These are phyloP conservation scores for Pheosia gnoma DNA, from an alignment of 2,888 invertebrate genomes.

Conservation along the genomic window DNA sequence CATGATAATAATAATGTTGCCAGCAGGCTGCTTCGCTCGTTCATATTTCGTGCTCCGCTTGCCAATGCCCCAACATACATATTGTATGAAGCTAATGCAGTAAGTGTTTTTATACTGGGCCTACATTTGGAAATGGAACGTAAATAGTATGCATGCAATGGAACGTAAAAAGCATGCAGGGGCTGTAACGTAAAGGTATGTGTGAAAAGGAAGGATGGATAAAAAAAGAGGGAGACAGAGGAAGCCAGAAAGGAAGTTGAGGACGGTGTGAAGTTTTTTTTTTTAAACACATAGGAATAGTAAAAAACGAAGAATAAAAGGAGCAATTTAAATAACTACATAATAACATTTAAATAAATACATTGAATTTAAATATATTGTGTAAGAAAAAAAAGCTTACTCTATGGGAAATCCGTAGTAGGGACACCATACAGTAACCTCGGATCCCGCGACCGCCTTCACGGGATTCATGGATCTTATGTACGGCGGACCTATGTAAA, in stretches of 20 bases:
- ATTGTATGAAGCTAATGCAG: conserved; percentile 40
- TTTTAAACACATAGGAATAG: too few species aligned
- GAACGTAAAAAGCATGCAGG: too few species aligned
- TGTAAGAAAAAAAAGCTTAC: conserved; percentile 49
- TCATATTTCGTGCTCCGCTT: conserved; percentile 42
- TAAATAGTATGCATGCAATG: too few species aligned
- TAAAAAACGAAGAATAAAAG: too few species aligned
- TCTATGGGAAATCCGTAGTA: conserved; percentile 94
- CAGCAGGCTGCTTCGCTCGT: conserved; percentile 28
- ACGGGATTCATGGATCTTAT: conserved; percentile 89
- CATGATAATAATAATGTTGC: conserved; percentile 42
- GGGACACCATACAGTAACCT: conserved; percentile 91
- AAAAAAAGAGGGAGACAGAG: too few species aligned
- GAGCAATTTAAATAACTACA: too few species aligned
- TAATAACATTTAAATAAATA: background rate
- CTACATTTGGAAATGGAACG: background rate
- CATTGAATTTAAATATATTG: background rate
- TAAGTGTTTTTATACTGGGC: conserved; percentile 28
- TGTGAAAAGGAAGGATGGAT: too few species aligned
- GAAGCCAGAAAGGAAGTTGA: too few species aligned
- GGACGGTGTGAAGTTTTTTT: too few species aligned
- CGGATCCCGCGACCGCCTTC: conserved; percentile 91
- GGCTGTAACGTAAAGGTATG: too few species aligned
- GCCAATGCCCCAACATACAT: conserved; percentile 44
- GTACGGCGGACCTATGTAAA: conserved; percentile 87